Evolutionary conservation across 1,140 invertebrate genomes (phyloP).

Genomic region (Pectinophora gossypiella): DNA sequence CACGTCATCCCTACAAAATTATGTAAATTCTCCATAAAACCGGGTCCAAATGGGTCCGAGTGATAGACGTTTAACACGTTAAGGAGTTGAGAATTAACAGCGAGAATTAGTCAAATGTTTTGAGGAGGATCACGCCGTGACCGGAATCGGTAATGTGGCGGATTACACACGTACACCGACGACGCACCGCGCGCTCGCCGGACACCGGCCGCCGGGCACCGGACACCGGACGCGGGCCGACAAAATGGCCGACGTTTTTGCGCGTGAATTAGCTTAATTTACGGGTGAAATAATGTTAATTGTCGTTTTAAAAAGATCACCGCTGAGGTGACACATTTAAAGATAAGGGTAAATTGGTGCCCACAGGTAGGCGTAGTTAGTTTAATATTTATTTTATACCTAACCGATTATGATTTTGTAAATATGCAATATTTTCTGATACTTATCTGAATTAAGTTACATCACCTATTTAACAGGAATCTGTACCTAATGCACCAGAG

Average conservation of each 20-base stretch:
- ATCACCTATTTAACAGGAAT: no score
- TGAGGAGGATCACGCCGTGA: slow-evolving; percentile 9
- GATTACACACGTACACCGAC: background rate
- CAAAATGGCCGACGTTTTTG: slow-evolving; percentile 1
- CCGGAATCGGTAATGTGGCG: slow-evolving; percentile 24
- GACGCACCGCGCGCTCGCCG: background rate
- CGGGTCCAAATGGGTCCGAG: background rate
- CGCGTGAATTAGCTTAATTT: slow-evolving; percentile 12
- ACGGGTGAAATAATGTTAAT: slow-evolving; percentile 21
- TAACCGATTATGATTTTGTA: no score
- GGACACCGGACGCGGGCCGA: background rate
- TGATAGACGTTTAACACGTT: slow-evolving; percentile 2
- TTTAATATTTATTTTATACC: no score
- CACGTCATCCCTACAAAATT: slow-evolving; percentile 1
- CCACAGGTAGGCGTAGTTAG: no score
- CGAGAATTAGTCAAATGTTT: background rate
- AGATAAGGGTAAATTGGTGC: no score
- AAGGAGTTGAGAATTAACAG: slow-evolving; percentile 3
- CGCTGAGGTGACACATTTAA: no score
- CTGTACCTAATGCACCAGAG: no score
- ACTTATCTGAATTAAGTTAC: no score
- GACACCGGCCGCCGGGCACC: background rate
- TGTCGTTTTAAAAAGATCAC: slow-evolving; percentile 17
- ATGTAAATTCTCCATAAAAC: background rate
- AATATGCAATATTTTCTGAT: no score